Conservation (phyloP, 2,888 invertebrate genomes). For the Diabrotica balteata region DNA sequence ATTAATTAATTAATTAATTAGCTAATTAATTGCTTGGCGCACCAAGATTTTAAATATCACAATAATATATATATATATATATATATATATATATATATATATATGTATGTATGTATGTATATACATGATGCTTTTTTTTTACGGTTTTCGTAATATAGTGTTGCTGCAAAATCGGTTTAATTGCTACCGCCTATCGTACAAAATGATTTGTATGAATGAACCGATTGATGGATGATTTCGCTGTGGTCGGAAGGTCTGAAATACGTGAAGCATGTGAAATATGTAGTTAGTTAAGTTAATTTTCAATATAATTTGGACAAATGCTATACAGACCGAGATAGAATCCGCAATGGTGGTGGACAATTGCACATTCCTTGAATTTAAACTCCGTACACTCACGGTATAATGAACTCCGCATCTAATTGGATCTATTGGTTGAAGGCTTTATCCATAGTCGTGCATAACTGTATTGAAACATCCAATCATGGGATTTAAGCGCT, state of each 20-base stretch:
- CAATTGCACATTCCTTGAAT: slow-evolving; percentile 19
- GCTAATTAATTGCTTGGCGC: too few species aligned
- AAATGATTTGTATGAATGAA: too few species aligned
- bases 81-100: too few species aligned
- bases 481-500: too few species aligned
- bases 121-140: too few species aligned
- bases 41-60: too few species aligned
- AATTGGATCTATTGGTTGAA: slow-evolving; percentile 11
- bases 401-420: slow-evolving; percentile 16
- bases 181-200: too few species aligned
- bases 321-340: slow-evolving; percentile 6
- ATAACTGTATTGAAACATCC: slow-evolving; percentile 3
- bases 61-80: too few species aligned
- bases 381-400: slow-evolving; percentile 8
- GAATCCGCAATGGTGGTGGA: slow-evolving; percentile 16
- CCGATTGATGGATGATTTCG: slow-evolving; percentile 3
- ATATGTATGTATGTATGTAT: too few species aligned
- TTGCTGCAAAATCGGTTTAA: too few species aligned
- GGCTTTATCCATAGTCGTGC: not conserved
- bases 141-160: too few species aligned
- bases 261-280: slow-evolving; percentile 19
- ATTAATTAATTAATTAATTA: too few species aligned
- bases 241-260: slow-evolving; percentile 9
- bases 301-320: slow-evolving; percentile 17
- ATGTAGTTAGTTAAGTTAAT: slow-evolving; percentile 13